Evolutionary conservation across 2,888 invertebrate genomes (phyloP).

Genomic region (Molanna angustata): DNA sequence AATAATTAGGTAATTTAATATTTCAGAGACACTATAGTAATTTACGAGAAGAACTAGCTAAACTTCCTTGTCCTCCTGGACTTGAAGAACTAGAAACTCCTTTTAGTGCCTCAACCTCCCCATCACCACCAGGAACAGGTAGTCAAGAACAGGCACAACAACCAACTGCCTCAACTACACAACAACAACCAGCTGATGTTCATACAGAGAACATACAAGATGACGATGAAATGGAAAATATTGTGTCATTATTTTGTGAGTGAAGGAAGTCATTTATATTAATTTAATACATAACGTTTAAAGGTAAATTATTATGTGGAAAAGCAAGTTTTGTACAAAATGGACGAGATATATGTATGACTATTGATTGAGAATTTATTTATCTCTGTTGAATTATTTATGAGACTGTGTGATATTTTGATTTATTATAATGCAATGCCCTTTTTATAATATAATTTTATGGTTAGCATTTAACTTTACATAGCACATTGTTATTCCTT

Average conservation of each 20-base stretch:
- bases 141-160: slow-evolving; percentile 32
- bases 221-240: slow-evolving; percentile 74
- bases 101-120: slow-evolving; percentile 33
- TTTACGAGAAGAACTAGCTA: slow-evolving; percentile 81
- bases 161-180: slow-evolving; percentile 33
- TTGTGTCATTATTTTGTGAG: slow-evolving; percentile 68
- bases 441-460: slow-evolving; percentile 19
- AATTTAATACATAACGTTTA: slow-evolving; percentile 12
- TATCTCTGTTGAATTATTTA: slow-evolving; percentile 17
- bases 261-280: slow-evolving; percentile 40
- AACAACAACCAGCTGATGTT: slow-evolving; percentile 37
- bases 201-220: slow-evolving; percentile 42
- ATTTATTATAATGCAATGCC: slow-evolving; percentile 15
- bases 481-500: slow-evolving; percentile 6
- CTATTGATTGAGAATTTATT: slow-evolving; percentile 16
- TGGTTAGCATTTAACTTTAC: slow-evolving; percentile 14
- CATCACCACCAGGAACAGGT: slow-evolving; percentile 22
- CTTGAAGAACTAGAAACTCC: slow-evolving; percentile 64
- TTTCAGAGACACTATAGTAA: slow-evolving; percentile 81
- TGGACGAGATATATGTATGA: not conserved
- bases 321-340: not conserved
- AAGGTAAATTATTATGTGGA: slow-evolving; percentile 12
- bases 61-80: slow-evolving; percentile 76
- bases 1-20: too few relatives aligned
- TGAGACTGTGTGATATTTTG: slow-evolving; percentile 24